Percentiles rank a stretch among this genome's conserved stretches.
Conservation (phyloP, 2,113 vertebrate genomes). For the Urocynchramus pylzowi region DNA sequence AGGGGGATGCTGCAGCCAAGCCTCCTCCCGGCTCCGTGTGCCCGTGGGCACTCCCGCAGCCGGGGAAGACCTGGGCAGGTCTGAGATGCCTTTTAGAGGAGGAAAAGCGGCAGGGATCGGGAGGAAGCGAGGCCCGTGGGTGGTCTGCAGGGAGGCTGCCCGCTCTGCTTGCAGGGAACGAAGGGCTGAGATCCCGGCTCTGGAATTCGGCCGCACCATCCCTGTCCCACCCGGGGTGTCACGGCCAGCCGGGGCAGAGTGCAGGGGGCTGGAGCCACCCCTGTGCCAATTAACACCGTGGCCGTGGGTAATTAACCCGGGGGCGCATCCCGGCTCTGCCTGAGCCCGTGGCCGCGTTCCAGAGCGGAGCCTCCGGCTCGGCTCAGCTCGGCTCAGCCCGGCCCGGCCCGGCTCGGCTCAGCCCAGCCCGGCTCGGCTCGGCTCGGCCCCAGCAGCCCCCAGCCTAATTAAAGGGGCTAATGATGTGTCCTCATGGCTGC, state of each 20-base stretch:
- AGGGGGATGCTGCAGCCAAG: not conserved
- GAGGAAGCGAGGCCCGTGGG: rapidly evolving
- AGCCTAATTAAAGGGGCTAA: not conserved
- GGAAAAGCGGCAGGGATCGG: not conserved
- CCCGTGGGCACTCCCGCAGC: not conserved
- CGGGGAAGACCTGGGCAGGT: not conserved
- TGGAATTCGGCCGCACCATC: not conserved
- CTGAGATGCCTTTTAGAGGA: not conserved
- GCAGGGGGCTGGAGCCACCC: not conserved
- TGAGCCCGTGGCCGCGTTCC: not conserved
- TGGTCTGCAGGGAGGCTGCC: not conserved
- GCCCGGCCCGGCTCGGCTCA: not conserved
- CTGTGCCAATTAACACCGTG: not conserved
- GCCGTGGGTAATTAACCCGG: rapidly evolving
- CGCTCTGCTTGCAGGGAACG: rapidly evolving
- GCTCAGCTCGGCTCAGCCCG: not conserved
- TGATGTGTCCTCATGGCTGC: not conserved
- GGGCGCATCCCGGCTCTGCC: not conserved
- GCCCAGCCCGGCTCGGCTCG: too few relatives aligned
- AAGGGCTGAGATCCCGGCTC: not conserved
- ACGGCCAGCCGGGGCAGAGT: not conserved
- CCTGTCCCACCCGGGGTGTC: rapidly evolving
- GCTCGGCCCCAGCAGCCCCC: not conserved
- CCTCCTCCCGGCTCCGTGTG: not conserved
- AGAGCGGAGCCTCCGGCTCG: not conserved